A percentile compares a stretch with the other conserved stretches of the same genome.
Conservation (phyloP, 1,140 invertebrate genomes). For the Drosophila albomicans region DNA sequence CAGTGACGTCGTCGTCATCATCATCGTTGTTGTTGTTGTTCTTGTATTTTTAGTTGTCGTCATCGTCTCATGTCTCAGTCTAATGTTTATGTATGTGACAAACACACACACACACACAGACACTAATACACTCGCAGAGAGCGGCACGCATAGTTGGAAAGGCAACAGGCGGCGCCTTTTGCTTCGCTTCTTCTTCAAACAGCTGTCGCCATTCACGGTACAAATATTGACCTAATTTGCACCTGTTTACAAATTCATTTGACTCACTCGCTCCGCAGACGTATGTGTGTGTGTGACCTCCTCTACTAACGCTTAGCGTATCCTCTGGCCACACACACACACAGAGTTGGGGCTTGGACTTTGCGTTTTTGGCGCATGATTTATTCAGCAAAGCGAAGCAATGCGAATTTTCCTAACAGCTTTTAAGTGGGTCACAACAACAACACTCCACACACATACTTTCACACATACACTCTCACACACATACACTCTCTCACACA, state of each 20-base stretch:
- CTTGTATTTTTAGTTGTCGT: conserved; percentile 25
- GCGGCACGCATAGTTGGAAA: not conserved
- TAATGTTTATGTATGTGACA: conserved; percentile 75
- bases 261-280: conserved; percentile 19
- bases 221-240: conserved; percentile 81
- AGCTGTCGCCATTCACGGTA: conserved; percentile 47
- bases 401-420: conserved; percentile 24
- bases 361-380: conserved; percentile 78
- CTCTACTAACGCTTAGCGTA: not conserved
- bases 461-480: too few species aligned
- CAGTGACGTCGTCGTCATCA: conserved; percentile 58
- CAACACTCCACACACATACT: too few species aligned
- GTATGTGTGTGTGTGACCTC: not conserved
- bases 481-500: too few species aligned
- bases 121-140: conserved; percentile 19
- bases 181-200: conserved; percentile 6
- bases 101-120: conserved; percentile 28
- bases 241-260: conserved; percentile 81
- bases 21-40: conserved; percentile 17
- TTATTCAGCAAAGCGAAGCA: conserved; percentile 66
- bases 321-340: conserved; percentile 3
- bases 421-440: conserved; percentile 58
- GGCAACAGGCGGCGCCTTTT: conserved; percentile 23
- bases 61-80: conserved; percentile 30
- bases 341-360: conserved; percentile 55